A percentile compares a stretch with the other conserved stretches of the same genome.
Evolutionary conservation across 1,140 invertebrate genomes (phyloP).

Genomic region (Neodiprion virginianus): DNA sequence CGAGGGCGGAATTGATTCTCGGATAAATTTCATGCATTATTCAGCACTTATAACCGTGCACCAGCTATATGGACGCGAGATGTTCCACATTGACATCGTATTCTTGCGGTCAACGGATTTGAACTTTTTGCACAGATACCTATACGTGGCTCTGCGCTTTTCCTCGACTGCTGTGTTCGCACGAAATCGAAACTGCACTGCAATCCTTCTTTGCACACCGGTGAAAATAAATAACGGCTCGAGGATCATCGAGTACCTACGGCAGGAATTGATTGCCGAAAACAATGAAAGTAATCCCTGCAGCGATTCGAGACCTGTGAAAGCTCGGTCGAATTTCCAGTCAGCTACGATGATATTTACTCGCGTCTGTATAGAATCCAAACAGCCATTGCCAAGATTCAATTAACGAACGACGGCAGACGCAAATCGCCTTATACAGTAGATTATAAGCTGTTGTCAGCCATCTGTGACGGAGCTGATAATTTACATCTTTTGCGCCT

Average conservation of each 20-base stretch:
- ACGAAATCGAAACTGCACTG: no score
- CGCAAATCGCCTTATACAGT: neutral
- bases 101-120: no score
- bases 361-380: neutral
- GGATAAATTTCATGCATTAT: conserved; percentile 61
- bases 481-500: neutral
- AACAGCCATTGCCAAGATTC: neutral
- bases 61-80: neutral
- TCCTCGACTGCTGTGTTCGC: no score
- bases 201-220: no score
- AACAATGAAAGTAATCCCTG: no score
- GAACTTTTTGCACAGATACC: no score
- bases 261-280: no score
- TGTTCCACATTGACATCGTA: neutral
- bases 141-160: no score
- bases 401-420: neutral
- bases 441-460: neutral
- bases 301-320: no score
- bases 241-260: no score
- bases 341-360: neutral
- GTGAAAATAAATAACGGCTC: no score
- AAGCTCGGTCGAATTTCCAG: no score
- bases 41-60: conserved; percentile 38
- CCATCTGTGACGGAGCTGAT: neutral
- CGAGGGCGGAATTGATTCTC: conserved; percentile 55